phyloP scores from a whole-genome alignment of 2,888 invertebrate genomes.

The Endomychus coccineus region DNA sequence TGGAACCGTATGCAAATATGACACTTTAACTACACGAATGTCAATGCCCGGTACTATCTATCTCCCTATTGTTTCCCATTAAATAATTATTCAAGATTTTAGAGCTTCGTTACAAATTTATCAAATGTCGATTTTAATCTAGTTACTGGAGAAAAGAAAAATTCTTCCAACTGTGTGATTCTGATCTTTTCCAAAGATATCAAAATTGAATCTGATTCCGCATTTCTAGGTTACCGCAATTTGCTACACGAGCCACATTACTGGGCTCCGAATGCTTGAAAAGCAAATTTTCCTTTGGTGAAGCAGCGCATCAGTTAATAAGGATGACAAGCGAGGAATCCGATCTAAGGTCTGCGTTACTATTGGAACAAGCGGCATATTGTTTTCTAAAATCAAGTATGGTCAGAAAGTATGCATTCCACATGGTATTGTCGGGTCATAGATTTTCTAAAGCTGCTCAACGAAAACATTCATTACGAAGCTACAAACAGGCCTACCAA shows the following conservation, averaged over 20 bases:
- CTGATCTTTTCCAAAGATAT: background rate
- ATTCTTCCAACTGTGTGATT: background rate
- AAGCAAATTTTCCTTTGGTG: conserved; percentile 68
- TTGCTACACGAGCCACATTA: conserved; percentile 86
- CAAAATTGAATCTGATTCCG: conserved; percentile 3
- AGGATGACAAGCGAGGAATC: conserved; percentile 96
- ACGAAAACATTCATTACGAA: conserved; percentile 82
- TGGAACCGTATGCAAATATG: no score
- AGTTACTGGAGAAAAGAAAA: background rate
- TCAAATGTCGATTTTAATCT: no score
- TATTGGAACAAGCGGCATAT: conserved; percentile 92
- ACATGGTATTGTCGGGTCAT: conserved; percentile 94
- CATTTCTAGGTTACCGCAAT: conserved; percentile 77
- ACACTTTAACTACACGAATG: no score
- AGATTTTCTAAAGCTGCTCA: conserved; percentile 90
- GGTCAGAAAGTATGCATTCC: conserved; percentile 91
- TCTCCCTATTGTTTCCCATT: no score
- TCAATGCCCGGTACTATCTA: no score
- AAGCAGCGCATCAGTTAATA: conserved; percentile 92
- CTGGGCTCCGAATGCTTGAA: conserved; percentile 83
- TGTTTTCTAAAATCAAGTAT: conserved; percentile 74
- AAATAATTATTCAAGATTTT: no score
- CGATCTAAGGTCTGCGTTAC: conserved; percentile 87
- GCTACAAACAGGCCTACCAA: conserved; percentile 88
- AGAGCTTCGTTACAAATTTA: no score